Conservation (phyloP, 2,797 vertebrate species). For the Natrix natrix region DNA sequence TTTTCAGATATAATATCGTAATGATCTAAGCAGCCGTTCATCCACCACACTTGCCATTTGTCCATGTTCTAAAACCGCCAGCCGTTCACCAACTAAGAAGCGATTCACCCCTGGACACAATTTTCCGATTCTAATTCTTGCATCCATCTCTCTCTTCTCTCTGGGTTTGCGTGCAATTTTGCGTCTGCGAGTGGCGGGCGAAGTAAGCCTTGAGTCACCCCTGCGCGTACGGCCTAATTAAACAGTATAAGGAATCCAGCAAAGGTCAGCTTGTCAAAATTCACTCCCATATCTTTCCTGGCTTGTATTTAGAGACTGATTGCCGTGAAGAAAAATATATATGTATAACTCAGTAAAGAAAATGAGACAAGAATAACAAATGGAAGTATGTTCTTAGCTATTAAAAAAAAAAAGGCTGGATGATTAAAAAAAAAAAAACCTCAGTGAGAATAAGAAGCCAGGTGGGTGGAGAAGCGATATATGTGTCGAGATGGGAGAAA, state of each 20-base stretch:
- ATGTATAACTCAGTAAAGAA: conserved; percentile 65
- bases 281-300: conserved; percentile 75
- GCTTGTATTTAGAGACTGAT: conserved; percentile 76
- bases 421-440: conserved; percentile 37
- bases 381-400: conserved; percentile 35
- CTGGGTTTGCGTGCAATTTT: conserved; percentile 8
- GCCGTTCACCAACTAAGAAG: conserved; percentile 67
- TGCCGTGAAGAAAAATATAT: conserved; percentile 69
- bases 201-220: conserved; percentile 70
- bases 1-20: conserved; percentile 50
- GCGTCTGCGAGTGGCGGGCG: background rate
- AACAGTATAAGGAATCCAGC: conserved; percentile 75
- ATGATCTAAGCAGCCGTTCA: conserved; percentile 60
- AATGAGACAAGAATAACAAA: conserved; percentile 71
- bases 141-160: background rate
- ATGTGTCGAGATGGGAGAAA: background rate
- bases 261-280: conserved; percentile 81
- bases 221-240: conserved; percentile 75
- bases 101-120: conserved; percentile 74
- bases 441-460: conserved; percentile 49
- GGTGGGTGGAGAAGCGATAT: background rate
- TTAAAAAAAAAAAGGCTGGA: conserved; percentile 31
- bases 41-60: conserved; percentile 42
- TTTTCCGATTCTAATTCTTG: conserved; percentile 32
- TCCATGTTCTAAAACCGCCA: conserved; percentile 60